These are phyloP conservation scores for Chironomus striatipennis DNA, from an alignment of 1,140 invertebrate genomes.

Conservation along the genomic window DNA sequence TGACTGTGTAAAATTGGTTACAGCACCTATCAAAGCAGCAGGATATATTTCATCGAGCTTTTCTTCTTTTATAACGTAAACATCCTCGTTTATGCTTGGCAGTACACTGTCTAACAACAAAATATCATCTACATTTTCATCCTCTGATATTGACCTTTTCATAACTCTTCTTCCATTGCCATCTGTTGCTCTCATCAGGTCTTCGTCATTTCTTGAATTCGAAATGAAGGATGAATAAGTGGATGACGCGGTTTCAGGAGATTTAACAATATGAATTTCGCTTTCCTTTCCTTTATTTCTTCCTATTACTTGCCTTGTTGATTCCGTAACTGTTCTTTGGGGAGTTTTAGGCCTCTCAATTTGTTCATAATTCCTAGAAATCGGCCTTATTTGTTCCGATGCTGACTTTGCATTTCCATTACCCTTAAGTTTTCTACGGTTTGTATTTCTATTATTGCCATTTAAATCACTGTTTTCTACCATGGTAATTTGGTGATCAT, in stretches of 20 bases:
- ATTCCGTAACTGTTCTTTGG: slow-evolving; percentile 26
- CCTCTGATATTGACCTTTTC: neutral
- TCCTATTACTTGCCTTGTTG: neutral
- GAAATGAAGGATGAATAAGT: slow-evolving; percentile 29
- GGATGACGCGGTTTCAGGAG: slow-evolving; percentile 36
- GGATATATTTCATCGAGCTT: slow-evolving; percentile 34
- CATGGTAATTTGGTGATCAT: slow-evolving; percentile 24
- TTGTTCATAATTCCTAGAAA: neutral
- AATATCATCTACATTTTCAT: neutral
- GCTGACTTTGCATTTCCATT: neutral
- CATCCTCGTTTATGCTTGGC: slow-evolving; percentile 28
- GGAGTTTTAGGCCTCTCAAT: neutral
- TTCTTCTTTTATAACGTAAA: slow-evolving; percentile 27
- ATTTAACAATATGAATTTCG: slow-evolving; percentile 37
- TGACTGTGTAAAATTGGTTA: slow-evolving; percentile 27
- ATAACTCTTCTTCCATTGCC: neutral
- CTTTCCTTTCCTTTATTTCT: slow-evolving; percentile 30
- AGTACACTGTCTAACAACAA: slow-evolving; percentile 27
- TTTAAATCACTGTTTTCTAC: no score
- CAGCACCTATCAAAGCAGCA: slow-evolving; percentile 33
- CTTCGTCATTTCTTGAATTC: slow-evolving; percentile 39
- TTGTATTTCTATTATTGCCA: neutral
- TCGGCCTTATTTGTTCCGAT: neutral
- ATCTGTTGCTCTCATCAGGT: slow-evolving; percentile 29
- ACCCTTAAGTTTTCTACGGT: neutral